Conservation (phyloP, 2,888 invertebrate species). For the Thereva unica region DNA sequence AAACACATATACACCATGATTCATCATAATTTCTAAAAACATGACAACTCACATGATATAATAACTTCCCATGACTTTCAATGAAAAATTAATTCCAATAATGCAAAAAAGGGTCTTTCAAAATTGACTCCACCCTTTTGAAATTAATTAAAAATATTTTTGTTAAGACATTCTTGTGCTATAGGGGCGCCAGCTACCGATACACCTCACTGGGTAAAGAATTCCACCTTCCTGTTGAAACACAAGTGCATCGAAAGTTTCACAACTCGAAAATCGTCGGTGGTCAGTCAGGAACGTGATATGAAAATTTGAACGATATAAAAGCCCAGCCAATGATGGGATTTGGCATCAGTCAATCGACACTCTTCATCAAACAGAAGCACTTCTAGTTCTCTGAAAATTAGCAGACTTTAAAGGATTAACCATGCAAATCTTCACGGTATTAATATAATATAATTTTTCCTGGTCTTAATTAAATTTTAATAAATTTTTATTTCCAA, state of each 20-base stretch:
- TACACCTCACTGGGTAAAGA: conserved; percentile 12
- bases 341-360: conserved; percentile 15
- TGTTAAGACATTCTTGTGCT: too few species aligned
- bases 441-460: not conserved
- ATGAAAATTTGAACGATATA: conserved; percentile 17
- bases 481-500: not conserved
- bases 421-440: conserved; percentile 9
- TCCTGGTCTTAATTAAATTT: not conserved
- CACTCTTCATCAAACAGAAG: not conserved
- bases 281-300: not conserved
- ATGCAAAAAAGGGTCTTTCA: too few species aligned
- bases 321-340: conserved; percentile 10
- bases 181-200: too few species aligned
- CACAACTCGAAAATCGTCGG: not conserved
- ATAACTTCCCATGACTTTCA: too few species aligned
- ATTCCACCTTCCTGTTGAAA: not conserved
- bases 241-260: conserved; percentile 22
- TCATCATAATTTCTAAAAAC: too few species aligned
- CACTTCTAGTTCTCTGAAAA: not conserved
- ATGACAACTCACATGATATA: too few species aligned
- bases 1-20: too few species aligned
- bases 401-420: not conserved
- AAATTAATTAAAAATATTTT: too few species aligned
- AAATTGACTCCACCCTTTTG: too few species aligned
- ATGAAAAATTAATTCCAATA: too few species aligned